Evolutionary conservation across 2,888 invertebrate genomes (phyloP), one percentile per base, ranked within the genome.

Genomic region (Rhaphigaster nebulosa): DNA sequence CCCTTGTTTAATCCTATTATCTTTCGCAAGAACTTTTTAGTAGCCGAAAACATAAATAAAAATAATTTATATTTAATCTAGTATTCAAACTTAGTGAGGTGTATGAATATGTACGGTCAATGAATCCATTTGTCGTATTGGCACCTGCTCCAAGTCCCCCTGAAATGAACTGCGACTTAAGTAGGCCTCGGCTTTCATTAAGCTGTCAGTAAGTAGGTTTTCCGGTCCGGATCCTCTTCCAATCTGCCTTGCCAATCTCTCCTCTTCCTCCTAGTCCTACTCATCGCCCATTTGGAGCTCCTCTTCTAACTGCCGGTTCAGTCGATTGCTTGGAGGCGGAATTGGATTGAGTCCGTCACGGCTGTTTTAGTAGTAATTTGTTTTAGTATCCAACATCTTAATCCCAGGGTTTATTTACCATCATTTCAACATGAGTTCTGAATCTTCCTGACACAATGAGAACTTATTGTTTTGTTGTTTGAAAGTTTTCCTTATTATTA

Each of bases 121-220:
- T 0, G 54, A 54, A 54, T 20, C 20, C 3, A 29, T 65, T n/a
- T 3, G 56, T 2, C 10, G 60, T n/a, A 60, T 65, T 65, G 65
- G 65, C 70, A 76, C 70, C 70, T 76, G 70, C 20, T 10, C 20
- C 38, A 38, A 38, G 70, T 38, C 70, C 2, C 18, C 34, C 70
- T 34, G 38, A 38, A 76, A 20, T 34, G 38, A 76, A 38, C 20
- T 6, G 34, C 38, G 70, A 76, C 70, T 76, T 76, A 76, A 34
- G 65, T 29, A 65, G 65, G 10, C 65, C 65, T 65, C 65, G 65
- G 70, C 70, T 76, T 38, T 76, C 70, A 76, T 76, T 76, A 76
- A 76, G 70, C 70, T 38, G 70, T 38, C 70, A 20, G 70, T 76
- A 76, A 76, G 70, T 76, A 76, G 70, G 38, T 76, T 38, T 76